Percentiles rank a stretch among this genome's conserved stretches.
Conservation (phyloP, 2,113 vertebrate species). For the Hippocampus mohnikei region DNA sequence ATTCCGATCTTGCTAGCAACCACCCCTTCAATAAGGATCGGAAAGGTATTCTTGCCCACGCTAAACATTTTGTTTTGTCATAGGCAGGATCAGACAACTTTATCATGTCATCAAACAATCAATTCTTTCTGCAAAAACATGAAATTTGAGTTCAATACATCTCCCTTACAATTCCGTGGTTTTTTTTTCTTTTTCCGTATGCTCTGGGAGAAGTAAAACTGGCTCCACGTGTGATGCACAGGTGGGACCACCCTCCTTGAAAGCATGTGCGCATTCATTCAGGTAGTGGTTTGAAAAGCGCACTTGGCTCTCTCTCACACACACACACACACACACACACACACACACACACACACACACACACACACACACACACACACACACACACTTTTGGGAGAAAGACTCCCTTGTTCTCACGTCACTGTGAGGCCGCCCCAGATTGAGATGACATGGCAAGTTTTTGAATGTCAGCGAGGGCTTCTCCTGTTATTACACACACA, state of each 20-base stretch:
- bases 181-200: background rate
- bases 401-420: constrained; percentile 54
- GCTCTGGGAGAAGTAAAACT: background rate
- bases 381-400: constrained; percentile 33
- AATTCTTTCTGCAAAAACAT: no score
- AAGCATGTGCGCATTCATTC: background rate
- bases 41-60: no score
- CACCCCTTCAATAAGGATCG: no score
- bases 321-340: constrained; percentile 17
- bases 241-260: constrained; percentile 54
- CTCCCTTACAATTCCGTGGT: constrained; percentile 12
- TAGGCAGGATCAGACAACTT: no score
- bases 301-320: constrained; percentile 17
- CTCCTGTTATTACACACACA: constrained; percentile 32
- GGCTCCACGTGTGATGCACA: constrained; percentile 9
- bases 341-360: constrained; percentile 18
- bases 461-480: constrained; percentile 53
- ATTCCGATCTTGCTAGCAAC: no score
- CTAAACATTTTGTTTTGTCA: no score
- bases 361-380: constrained; percentile 9
- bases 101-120: no score
- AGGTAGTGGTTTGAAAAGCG: constrained; percentile 3
- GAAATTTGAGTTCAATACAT: no score
- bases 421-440: constrained; percentile 32
- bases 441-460: constrained; percentile 63